These are phyloP conservation scores for Steinernema carpocapsae DNA, from an alignment of 2,888 invertebrate genomes.

Conservation along the genomic window DNA sequence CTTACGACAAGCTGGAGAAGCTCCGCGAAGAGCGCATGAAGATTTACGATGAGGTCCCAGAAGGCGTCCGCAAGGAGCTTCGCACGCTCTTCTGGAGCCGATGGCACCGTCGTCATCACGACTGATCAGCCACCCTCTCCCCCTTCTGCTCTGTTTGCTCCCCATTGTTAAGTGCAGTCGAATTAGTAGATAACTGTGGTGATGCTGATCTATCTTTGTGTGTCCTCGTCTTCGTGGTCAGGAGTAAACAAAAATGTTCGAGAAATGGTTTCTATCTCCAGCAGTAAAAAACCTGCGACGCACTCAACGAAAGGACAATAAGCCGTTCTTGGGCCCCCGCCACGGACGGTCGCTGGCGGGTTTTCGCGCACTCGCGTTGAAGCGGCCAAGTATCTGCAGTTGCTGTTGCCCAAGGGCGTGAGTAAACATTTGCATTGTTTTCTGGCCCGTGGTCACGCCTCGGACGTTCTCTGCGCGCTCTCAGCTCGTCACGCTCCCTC, in stretches of 20 bases:
- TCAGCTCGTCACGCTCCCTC: neutral
- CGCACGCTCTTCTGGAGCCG: conserved; percentile 49
- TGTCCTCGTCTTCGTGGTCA: neutral
- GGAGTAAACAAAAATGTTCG: conserved; percentile 9
- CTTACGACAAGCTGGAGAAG: conserved; percentile 53
- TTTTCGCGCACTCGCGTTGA: conserved; percentile 2
- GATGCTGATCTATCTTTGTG: neutral
- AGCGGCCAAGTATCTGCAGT: neutral
- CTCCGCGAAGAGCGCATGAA: conserved; percentile 54
- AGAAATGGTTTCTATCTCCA: neutral
- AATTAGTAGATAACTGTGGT: neutral
- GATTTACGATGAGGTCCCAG: conserved; percentile 46
- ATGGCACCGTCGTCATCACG: conserved; percentile 40
- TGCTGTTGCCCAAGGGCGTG: conserved; percentile 32
- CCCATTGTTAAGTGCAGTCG: conserved; percentile 1
- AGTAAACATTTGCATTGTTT: conserved; percentile 34
- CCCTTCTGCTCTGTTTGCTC: neutral
- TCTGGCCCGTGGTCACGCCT: conserved; percentile 27
- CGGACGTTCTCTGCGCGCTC: conserved; percentile 31
- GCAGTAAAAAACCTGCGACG: conserved; percentile 15
- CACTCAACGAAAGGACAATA: neutral
- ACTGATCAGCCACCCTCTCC: too few species aligned
- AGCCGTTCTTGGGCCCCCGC: too few species aligned
- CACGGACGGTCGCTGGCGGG: neutral
- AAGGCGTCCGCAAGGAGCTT: conserved; percentile 50